Evolutionary conservation across 2,888 invertebrate species (phyloP).

Genomic region (Pseudoips prasinana): DNA sequence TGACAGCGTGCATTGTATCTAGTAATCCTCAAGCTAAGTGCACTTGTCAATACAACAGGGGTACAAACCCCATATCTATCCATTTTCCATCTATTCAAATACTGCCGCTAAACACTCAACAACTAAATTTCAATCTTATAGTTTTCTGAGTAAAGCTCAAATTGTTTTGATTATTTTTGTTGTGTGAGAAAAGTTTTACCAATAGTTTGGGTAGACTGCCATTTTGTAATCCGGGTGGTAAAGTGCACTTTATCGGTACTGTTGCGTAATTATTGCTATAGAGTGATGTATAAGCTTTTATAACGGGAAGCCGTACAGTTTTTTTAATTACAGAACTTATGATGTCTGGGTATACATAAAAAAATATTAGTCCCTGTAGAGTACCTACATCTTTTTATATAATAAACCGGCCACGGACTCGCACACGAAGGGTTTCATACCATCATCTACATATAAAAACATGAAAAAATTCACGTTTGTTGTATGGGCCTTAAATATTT

Average conservation of each 20-base stretch:
- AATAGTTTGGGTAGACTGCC: conserved; percentile 60
- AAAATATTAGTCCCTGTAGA: neutral
- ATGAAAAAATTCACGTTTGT: too few relatives aligned
- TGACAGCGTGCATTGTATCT: conserved; percentile 16
- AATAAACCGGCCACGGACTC: too few relatives aligned
- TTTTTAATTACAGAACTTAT: neutral
- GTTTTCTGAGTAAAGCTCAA: conserved; percentile 8
- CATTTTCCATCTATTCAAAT: conserved; percentile 62
- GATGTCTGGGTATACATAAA: neutral
- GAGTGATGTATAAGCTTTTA: too few relatives aligned
- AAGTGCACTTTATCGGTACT: conserved; percentile 67
- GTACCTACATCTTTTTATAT: too few relatives aligned
- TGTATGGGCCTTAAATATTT: too few relatives aligned
- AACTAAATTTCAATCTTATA: conserved; percentile 3
- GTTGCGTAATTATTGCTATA: conserved; percentile 41
- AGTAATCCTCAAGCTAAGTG: conserved; percentile 67
- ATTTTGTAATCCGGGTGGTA: conserved; percentile 66
- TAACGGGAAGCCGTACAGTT: too few relatives aligned
- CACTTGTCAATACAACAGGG: conserved; percentile 69
- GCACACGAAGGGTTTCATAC: too few relatives aligned
- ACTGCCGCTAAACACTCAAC: conserved; percentile 21
- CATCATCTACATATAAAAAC: too few relatives aligned
- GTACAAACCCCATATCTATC: conserved; percentile 43
- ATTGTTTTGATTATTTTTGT: conserved; percentile 4
- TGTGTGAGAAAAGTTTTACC: conserved; percentile 26